Evolutionary conservation across 2,113 vertebrate genomes (phyloP), one percentile per base, ranked within the genome.

Genomic region (Gopherus flavomarginatus): DNA sequence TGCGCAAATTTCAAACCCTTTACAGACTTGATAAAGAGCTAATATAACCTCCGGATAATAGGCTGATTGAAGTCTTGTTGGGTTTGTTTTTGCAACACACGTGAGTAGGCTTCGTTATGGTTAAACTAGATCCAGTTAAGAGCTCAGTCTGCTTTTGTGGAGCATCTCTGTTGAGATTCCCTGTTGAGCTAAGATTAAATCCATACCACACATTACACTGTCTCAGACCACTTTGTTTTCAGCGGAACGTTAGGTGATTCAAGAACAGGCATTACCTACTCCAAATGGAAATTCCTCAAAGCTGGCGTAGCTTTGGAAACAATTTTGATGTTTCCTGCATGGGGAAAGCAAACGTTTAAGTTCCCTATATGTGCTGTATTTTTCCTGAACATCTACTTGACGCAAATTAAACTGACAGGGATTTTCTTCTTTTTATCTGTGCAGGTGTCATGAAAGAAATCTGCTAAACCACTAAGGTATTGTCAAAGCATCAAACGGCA

Each of bases 41-140:
- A n/a, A n/a, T 85, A 93, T 2, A 91, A 94, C 80, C 85, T 38
- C 75, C 57, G 10, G 42, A 79, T 75, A 87, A 95, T 86, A 14
- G 47, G n/a, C 0, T 88, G 94, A 89, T 95, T 87, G 93, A 86
- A 80, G 83, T 89, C 49, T 5, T 88, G 91, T 93, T 83, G 12
- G 80, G 72, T 93, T 95, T 92, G 94, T 94, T 96, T 96, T 94
- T 81, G 9, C 91, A 97, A 89, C 78, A 86, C 92, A 69, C 35
- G 94, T 95, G 90, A 96, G 94, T 90, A 88, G 92, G 93, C 44
- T 94, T 92, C 94, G 69, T 88, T 96, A 90, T 87, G 88, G 91
- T 93, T 92, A 65, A 79, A 92, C 56, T 91, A 94, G 94, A 97
- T 97, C 96, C 79, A 97, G 94, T 95, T 96, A 96, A 95, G 92